A percentile compares a stretch with the other conserved stretches of the same genome.
These are phyloP conservation scores for Periophthalmus modestus DNA, from an alignment of 2,113 vertebrate genomes.

Conservation along the genomic window DNA sequence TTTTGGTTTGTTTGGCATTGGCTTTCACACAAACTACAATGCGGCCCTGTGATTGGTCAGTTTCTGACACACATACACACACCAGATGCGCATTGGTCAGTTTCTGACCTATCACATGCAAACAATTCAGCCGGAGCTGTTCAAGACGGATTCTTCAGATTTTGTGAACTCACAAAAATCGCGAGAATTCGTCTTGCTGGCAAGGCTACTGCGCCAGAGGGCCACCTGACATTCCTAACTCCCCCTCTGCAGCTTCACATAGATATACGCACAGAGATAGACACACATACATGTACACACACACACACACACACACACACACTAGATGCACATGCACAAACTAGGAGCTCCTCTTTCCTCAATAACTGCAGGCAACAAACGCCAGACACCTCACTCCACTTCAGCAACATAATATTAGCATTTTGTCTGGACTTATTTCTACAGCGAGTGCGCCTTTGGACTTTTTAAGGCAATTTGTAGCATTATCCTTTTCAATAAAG, in stretches of 20 bases:
- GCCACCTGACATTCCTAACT: slow-evolving; percentile 81
- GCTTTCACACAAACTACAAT: no score
- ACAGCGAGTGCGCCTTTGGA: not conserved
- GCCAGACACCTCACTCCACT: slow-evolving; percentile 44
- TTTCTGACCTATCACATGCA: no score
- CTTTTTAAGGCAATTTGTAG: not conserved
- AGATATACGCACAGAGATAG: slow-evolving; percentile 23
- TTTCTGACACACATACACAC: no score
- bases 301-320: slow-evolving; percentile 30
- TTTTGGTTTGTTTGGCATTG: no score
- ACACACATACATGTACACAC: slow-evolving; percentile 22
- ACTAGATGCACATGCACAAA: slow-evolving; percentile 25
- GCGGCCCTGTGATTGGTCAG: no score
- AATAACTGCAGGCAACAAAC: slow-evolving; percentile 47
- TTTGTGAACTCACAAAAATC: no score
- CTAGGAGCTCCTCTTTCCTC: slow-evolving; percentile 37
- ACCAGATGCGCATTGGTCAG: no score
- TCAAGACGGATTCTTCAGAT: no score
- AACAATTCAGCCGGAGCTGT: no score
- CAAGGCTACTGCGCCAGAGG: slow-evolving; percentile 79
- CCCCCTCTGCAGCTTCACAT: slow-evolving; percentile 37
- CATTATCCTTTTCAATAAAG: not conserved
- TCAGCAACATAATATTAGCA: slow-evolving; percentile 4
- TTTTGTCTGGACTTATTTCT: not conserved
- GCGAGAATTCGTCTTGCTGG: slow-evolving; percentile 73